Conservation (phyloP, 1,140 invertebrate genomes). For the Drosophila pruinosa region DNA sequence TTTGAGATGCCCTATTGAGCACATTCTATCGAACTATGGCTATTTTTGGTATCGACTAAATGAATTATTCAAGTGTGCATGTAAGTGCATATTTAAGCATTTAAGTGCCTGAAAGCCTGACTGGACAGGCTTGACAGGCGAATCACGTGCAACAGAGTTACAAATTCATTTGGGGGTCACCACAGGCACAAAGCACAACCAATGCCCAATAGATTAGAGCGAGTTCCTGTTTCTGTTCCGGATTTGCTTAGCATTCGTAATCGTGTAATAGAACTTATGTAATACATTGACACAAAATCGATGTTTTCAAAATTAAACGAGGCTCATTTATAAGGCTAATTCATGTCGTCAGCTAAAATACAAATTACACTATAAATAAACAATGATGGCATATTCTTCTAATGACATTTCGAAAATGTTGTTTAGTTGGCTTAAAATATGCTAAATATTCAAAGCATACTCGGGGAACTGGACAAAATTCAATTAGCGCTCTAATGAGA, state of each 20-base stretch:
- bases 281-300: conserved; percentile 62
- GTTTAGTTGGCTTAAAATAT: background rate
- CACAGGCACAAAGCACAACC: background rate
- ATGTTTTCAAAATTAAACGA: conserved; percentile 41
- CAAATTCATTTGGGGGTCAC: conserved; percentile 24
- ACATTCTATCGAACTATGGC: conserved; percentile 17
- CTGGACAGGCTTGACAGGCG: conserved; percentile 12
- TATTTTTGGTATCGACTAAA: conserved; percentile 26
- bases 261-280: conserved; percentile 2
- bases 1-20: conserved; percentile 33
- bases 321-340: background rate
- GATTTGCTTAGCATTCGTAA: conserved; percentile 9
- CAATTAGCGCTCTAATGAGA: background rate
- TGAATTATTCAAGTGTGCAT: conserved; percentile 64
- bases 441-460: background rate
- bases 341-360: background rate
- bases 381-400: background rate
- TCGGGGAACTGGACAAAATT: background rate
- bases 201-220: conserved; percentile 21
- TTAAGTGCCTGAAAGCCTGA: conserved; percentile 30
- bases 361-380: background rate
- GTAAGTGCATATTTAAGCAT: conserved; percentile 51
- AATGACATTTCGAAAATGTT: background rate
- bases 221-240: conserved; percentile 1
- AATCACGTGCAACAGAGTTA: conserved; percentile 32